Conservation (phyloP, 2,797 vertebrate species). For the Dromococcyx pavoninus region DNA sequence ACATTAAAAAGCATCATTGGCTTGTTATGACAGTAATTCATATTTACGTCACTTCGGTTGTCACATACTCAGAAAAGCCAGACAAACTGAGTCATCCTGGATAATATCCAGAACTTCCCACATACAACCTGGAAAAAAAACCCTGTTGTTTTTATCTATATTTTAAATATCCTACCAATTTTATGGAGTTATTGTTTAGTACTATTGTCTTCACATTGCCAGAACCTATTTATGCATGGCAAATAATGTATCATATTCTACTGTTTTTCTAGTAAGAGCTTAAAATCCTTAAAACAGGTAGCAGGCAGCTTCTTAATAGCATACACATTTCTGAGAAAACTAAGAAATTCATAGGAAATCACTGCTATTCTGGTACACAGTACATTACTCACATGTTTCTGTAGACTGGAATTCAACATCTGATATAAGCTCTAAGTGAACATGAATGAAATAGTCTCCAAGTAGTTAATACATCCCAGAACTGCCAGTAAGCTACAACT, state of each 20-base stretch:
- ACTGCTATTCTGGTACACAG: neutral
- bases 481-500: neutral
- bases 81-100: slow-evolving; percentile 57
- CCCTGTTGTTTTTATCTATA: neutral
- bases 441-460: neutral
- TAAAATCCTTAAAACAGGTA: neutral
- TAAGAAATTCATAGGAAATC: neutral
- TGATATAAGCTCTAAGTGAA: neutral
- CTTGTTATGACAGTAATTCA: slow-evolving; percentile 14
- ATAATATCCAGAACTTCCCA: slow-evolving; percentile 16
- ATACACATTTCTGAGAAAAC: neutral
- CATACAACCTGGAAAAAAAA: slow-evolving; percentile 23
- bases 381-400: neutral
- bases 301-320: neutral
- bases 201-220: neutral
- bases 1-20: slow-evolving; percentile 13
- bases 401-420: neutral
- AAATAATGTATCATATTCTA: neutral
- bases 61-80: slow-evolving; percentile 29
- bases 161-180: neutral
- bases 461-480: neutral
- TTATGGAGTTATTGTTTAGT: slow-evolving; percentile 1
- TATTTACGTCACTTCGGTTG: slow-evolving; percentile 49
- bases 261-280: neutral
- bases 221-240: neutral